Base-by-base conservation (phyloP, 2,113 vertebrate species). In the Corythoichthys intestinalis region DNA sequence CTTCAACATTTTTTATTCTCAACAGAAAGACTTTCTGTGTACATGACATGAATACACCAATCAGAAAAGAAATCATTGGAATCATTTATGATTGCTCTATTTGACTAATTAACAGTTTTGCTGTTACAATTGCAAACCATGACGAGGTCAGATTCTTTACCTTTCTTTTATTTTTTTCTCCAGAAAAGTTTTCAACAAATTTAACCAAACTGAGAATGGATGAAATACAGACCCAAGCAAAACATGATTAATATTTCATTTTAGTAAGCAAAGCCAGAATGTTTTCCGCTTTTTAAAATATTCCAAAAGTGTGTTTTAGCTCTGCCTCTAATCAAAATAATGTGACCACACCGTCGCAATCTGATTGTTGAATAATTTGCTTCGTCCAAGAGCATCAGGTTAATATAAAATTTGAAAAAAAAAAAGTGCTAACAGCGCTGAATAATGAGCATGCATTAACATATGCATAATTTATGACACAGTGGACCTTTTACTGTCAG, bases 391-490 rank as follows among this genome's bases (percentile, higher is more conserved):
- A 20, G 59, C 38, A n/a, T 41, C 17, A 14, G 17, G 17, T 41
- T 61, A 41, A 61, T 61, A 61, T 41, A 61, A 41, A 17, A 44
- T 41, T 11, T n/a, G 17, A 4, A 60, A 15, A 59, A 58, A 58
- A 38, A 37, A 7, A 59, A 39, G 7, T 39, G 17, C 52, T 28
- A 61, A 39, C 59, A n/a, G 59, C 59, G 9, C 14, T 61, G 59
- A 61, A 44, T 61, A 44, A 61, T 61, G 59, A 20, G 59, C 12
- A 20, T 38, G n/a, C 38, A n/a, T 61, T 44, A 10, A 41, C 59
- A 61, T 61, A 17, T 61, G 59, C 59, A 61, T 61, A 61, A 61
- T 61, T 61, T 15, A 61, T 61, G 59, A 44, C 37, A 61, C 38
- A 44, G 59, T 41, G 38, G 38, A 41, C 38, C 38, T 41, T 17